Percentiles rank a stretch among this genome's conserved stretches.
phyloP scores from a whole-genome alignment of 2,113 vertebrate genomes.

The Varanus komodoensis region DNA sequence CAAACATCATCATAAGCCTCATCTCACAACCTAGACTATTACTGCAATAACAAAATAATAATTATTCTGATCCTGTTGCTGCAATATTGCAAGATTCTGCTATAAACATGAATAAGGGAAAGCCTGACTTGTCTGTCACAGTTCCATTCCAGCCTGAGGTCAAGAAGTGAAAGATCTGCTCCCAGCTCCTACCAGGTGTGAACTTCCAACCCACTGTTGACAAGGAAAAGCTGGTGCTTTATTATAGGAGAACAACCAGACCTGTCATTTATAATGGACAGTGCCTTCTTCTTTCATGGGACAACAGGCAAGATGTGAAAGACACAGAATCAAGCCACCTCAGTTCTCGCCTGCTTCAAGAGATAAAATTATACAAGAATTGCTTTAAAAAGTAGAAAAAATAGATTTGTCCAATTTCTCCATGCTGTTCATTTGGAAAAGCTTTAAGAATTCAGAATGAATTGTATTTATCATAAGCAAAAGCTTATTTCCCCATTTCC shows the following conservation, averaged over 20 bases:
- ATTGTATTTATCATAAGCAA: not conserved
- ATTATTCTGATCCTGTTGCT: not conserved
- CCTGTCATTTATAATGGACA: not conserved
- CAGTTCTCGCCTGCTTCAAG: slow-evolving; percentile 12
- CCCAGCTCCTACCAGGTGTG: not conserved
- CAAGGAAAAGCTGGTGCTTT: not conserved
- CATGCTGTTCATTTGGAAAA: not conserved
- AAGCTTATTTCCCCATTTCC: not conserved
- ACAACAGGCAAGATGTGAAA: slow-evolving; percentile 24
- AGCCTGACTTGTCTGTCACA: not conserved
- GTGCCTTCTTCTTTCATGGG: not conserved
- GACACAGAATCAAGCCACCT: slow-evolving; percentile 32
- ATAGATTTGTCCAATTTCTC: not conserved
- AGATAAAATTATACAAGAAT: not conserved
- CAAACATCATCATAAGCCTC: no score
- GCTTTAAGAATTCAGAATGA: not conserved
- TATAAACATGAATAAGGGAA: not conserved
- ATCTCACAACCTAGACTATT: not conserved
- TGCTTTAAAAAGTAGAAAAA: not conserved
- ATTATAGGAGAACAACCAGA: not conserved
- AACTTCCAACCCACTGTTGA: not conserved
- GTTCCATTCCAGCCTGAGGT: not conserved
- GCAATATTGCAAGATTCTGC: not conserved
- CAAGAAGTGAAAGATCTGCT: not conserved
- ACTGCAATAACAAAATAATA: not conserved